phyloP scores from a whole-genome alignment of 2,888 invertebrate genomes.

The Cacoxenus indagator region DNA sequence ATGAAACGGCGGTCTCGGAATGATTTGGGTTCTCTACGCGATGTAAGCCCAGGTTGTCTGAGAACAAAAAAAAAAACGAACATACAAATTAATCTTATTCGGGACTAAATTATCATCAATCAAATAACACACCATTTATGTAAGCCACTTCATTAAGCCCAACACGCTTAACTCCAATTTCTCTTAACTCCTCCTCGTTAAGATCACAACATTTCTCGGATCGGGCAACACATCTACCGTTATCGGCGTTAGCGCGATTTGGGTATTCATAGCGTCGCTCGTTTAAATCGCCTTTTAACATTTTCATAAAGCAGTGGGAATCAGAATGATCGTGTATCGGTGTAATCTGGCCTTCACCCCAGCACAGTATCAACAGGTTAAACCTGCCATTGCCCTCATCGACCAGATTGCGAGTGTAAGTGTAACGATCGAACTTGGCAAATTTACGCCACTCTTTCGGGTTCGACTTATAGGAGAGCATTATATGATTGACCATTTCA shows the following conservation, averaged over 20 bases:
- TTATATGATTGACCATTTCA: conserved; percentile 88
- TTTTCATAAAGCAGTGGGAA: conserved; percentile 98
- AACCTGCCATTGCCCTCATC: conserved; percentile 97
- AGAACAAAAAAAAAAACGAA: conserved; percentile 74
- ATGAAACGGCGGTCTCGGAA: conserved; percentile 87
- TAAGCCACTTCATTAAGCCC: conserved; percentile 88
- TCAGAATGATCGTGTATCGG: conserved; percentile 97
- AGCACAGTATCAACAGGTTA: conserved; percentile 97
- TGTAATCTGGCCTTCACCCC: conserved; percentile 96
- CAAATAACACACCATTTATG: conserved; percentile 83
- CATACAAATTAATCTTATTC: background rate
- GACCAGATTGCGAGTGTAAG: conserved; percentile 96
- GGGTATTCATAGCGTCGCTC: conserved; percentile 77
- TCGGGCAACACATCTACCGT: conserved; percentile 20
- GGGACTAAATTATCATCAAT: background rate
- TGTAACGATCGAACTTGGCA: conserved; percentile 91
- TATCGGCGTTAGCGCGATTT: conserved; percentile 31
- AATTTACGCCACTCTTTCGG: conserved; percentile 93
- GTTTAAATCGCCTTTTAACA: conserved; percentile 84
- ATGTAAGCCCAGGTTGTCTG: conserved; percentile 95
- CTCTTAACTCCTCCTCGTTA: conserved; percentile 74
- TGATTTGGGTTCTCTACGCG: conserved; percentile 95
- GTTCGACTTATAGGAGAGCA: conserved; percentile 85
- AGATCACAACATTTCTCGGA: conserved; percentile 42
- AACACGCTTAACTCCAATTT: conserved; percentile 77